Evolutionary conservation across 2,113 vertebrate genomes (phyloP), one percentile per base, ranked within the genome.

Genomic region (Myotis lucifugus): DNA sequence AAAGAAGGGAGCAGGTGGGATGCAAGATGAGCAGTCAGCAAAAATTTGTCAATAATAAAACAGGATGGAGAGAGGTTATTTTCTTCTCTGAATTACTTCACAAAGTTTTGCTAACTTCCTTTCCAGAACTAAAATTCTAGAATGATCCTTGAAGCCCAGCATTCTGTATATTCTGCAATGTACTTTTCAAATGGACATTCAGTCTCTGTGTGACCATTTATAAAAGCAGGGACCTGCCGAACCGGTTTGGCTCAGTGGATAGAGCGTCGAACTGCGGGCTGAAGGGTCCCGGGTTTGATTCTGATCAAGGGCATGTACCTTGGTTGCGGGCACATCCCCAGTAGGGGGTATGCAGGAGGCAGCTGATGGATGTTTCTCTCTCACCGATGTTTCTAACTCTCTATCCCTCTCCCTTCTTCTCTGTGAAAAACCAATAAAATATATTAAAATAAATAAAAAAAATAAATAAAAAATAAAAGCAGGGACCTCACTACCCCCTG

Each of bases 81-180:
- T 85, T 46, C 56, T 64, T 32, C 27, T 88, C 48, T 90, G 61
- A 92, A 67, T 91, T 89, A 37, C 29, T 93, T 40, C 61, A 37
- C 18, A 69, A 32, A 32, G 25, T 42, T 96, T 91, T 95, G 50
- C 50, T 90, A 29, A 52, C 46, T 95, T 93, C 5, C 29, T 84
- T 91, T 89, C 2, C 10, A 87, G 52, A 87, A 46, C 93, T 74
- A 83, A 37, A 93, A 69, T 91, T 76, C 76, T 93, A 93, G 42
- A 56, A 82, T 54, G 32, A 88, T 25, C 5, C 32, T 56, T 93
- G 10, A 74, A 93, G 6, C 46, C 25, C 86, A 94, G 21, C 34
- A 61, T 81, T 86, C 29, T 91, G 3, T 52, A 66, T 3, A 70
- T 42, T 15, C 29, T 83, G 15, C 46, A 73, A 66, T 78, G 82